Percentiles rank a stretch among this genome's conserved stretches.
Evolutionary conservation across 2,113 vertebrate species (phyloP).

Genomic region (Clinocottus analis): DNA sequence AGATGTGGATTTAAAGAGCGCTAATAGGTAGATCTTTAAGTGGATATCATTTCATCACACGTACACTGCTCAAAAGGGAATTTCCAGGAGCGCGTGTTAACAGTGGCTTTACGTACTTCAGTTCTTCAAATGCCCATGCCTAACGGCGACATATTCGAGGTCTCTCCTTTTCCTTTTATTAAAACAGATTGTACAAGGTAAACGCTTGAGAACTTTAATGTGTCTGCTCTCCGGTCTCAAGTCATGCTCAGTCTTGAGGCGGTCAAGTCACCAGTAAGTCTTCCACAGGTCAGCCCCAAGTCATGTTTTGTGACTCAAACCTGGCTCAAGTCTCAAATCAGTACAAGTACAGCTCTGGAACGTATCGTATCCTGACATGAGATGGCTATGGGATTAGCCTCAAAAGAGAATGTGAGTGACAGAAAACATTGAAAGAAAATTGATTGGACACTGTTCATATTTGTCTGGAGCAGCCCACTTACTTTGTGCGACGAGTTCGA

Average conservation of each 20-base stretch:
- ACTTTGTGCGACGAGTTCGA: constrained; percentile 1
- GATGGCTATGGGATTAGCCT: neutral
- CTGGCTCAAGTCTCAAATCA: neutral
- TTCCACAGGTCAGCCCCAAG: neutral
- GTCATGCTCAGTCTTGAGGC: neutral
- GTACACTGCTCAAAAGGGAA: neutral
- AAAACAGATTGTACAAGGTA: too few relatives aligned
- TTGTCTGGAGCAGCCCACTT: neutral
- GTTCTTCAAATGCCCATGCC: neutral
- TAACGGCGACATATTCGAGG: neutral
- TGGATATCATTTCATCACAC: neutral
- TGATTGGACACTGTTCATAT: neutral
- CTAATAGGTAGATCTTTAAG: too few relatives aligned
- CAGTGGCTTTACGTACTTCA: neutral
- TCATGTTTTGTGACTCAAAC: neutral
- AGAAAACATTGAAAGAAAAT: constrained; percentile 8
- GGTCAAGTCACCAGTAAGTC: neutral
- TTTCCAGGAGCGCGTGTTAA: neutral
- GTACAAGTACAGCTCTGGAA: neutral
- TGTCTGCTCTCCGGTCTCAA: neutral
- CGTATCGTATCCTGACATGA: neutral
- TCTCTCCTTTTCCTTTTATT: neutral
- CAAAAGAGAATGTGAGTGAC: neutral
- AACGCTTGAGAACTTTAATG: neutral
- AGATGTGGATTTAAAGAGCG: too few relatives aligned